phyloP scores from a whole-genome alignment of 2,888 invertebrate species.

The Agonopterix heracliana region DNA sequence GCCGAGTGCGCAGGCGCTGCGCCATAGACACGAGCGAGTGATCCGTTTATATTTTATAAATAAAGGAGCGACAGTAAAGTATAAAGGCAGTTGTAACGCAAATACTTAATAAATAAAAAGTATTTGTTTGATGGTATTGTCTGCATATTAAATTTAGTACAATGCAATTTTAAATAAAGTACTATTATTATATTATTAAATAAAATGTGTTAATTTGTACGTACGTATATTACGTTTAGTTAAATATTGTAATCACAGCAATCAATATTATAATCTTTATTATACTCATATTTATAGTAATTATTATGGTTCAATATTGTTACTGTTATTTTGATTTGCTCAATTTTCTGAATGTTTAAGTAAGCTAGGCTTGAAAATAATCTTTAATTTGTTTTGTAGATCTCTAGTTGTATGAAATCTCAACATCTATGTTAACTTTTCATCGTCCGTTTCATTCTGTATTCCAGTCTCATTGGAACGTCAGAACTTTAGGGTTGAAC shows the following conservation, averaged over 20 bases:
- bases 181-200: constrained; percentile 41
- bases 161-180: constrained; percentile 46
- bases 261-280: constrained; percentile 44
- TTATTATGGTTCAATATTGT: constrained; percentile 52
- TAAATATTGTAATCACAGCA: constrained; percentile 48
- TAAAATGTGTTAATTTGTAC: constrained; percentile 41
- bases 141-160: constrained; percentile 55
- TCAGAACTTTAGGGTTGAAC: too few species aligned
- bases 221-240: constrained; percentile 34
- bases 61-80: constrained; percentile 3
- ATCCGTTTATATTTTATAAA: constrained; percentile 20
- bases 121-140: constrained; percentile 55
- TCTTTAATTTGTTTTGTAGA: constrained; percentile 51
- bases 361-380: constrained; percentile 59
- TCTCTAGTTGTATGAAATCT: constrained; percentile 19
- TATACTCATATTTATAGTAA: constrained; percentile 60
- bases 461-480: too few species aligned
- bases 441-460: neutral
- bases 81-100: constrained; percentile 39
- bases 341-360: constrained; percentile 68
- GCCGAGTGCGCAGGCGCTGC: neutral
- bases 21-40: constrained; percentile 9
- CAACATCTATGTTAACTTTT: neutral
- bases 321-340: constrained; percentile 74
- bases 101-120: constrained; percentile 37